phyloP scores from a whole-genome alignment of 2,113 vertebrate genomes.

The Poicephalus gulielmi region DNA sequence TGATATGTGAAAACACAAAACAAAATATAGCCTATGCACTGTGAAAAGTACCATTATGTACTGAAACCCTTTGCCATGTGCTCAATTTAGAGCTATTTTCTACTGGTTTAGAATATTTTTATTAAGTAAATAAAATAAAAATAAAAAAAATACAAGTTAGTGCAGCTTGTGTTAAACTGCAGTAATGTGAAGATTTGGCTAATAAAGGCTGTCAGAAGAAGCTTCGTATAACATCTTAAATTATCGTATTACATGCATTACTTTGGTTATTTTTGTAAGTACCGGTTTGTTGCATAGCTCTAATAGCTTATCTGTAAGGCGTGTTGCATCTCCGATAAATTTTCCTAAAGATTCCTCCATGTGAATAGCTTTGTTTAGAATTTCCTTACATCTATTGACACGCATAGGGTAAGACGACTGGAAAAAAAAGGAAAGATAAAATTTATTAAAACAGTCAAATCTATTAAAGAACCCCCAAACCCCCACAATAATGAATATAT shows the following conservation, averaged over 20 bases:
- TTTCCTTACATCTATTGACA: conserved; percentile 95
- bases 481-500: neutral
- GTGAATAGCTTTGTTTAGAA: conserved; percentile 88
- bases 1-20: neutral
- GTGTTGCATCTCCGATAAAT: conserved; percentile 92
- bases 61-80: neutral
- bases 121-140: neutral
- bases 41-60: neutral
- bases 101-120: neutral
- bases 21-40: neutral
- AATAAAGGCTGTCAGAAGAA: neutral
- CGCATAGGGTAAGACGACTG: conserved; percentile 94
- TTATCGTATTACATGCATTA: neutral
- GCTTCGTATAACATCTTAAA: neutral
- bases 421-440: conserved; percentile 30
- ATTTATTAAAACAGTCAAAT: neutral
- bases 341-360: conserved; percentile 90
- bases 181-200: neutral
- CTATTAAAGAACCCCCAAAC: neutral
- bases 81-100: neutral
- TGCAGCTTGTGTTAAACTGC: neutral
- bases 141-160: neutral
- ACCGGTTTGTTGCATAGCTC: conserved; percentile 97
- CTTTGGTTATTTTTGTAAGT: neutral
- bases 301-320: conserved; percentile 92